Evolutionary conservation across 2,888 invertebrate species (phyloP).

Genomic region (Sussaba pulchella): DNA sequence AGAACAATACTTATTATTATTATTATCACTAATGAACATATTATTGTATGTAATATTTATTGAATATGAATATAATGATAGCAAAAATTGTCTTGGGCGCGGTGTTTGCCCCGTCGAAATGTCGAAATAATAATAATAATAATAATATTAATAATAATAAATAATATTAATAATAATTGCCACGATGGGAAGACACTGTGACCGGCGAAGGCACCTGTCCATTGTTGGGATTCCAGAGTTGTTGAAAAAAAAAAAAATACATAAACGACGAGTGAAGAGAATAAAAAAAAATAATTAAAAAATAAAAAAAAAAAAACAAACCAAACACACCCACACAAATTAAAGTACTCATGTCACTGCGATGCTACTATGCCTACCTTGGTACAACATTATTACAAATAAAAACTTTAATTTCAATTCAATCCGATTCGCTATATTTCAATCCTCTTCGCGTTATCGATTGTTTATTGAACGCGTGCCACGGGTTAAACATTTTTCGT

Average conservation of each 20-base stretch:
- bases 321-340: conserved; percentile 67
- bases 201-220: conserved; percentile 74
- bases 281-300: conserved; percentile 53
- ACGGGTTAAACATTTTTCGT: too few relatives aligned
- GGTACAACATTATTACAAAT: conserved; percentile 71
- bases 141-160: too few relatives aligned
- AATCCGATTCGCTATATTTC: conserved; percentile 10
- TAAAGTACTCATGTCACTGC: conserved; percentile 65
- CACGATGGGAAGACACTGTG: conserved; percentile 71
- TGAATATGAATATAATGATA: conserved; percentile 76
- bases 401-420: conserved; percentile 72
- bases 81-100: conserved; percentile 70
- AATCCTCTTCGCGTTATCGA: background rate
- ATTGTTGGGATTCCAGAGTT: conserved; percentile 72
- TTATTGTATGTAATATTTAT: conserved; percentile 81
- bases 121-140: background rate
- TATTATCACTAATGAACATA: conserved; percentile 77
- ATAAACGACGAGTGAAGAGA: background rate
- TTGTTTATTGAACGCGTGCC: too few relatives aligned
- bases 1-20: conserved; percentile 81
- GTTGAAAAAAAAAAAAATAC: conserved; percentile 15
- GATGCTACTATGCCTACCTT: conserved; percentile 73
- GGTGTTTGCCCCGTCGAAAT: conserved; percentile 69
- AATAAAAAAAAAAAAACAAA: conserved; percentile 45
- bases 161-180: background rate